Evolutionary conservation across 2,797 vertebrate species (phyloP).

Genomic region (Chrosomus eos): DNA sequence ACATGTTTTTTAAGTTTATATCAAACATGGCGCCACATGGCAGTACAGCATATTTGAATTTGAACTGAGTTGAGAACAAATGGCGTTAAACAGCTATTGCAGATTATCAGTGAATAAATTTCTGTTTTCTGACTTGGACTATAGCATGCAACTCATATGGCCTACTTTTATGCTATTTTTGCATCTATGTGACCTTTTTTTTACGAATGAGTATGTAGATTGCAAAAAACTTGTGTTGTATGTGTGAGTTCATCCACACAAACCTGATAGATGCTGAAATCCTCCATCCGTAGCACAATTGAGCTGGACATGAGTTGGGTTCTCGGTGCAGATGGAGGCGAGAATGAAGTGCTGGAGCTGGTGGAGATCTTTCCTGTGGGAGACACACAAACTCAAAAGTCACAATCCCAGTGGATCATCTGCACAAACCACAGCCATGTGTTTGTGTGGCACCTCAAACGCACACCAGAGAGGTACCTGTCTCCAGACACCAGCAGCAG

Average conservation of each 20-base stretch:
- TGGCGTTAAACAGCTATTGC: neutral
- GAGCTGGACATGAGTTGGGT: slow-evolving; percentile 96
- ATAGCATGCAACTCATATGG: neutral
- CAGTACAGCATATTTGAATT: neutral
- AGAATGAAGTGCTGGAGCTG: slow-evolving; percentile 77
- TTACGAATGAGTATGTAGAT: neutral
- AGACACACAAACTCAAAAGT: slow-evolving; percentile 40
- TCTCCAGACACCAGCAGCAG: slow-evolving; percentile 80
- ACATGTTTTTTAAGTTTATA: too few relatives aligned
- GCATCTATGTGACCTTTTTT: neutral
- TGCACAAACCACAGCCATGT: slow-evolving; percentile 52
- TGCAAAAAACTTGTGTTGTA: neutral
- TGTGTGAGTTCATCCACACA: slow-evolving; percentile 1
- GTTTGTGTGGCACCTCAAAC: slow-evolving; percentile 57
- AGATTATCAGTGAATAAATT: neutral
- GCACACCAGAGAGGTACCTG: slow-evolving; percentile 76
- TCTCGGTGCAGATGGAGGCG: slow-evolving; percentile 80
- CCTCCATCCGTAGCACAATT: slow-evolving; percentile 93
- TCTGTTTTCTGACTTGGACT: neutral
- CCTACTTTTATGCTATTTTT: neutral
- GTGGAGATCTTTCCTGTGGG: slow-evolving; percentile 79
- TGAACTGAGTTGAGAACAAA: neutral
- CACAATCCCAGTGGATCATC: slow-evolving; percentile 9
- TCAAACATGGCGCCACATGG: neutral
- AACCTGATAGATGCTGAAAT: slow-evolving; percentile 99